Evolutionary conservation across 2,888 invertebrate species (phyloP), one percentile per base, ranked within the genome.

Genomic region (Gastrophysa polygoni): DNA sequence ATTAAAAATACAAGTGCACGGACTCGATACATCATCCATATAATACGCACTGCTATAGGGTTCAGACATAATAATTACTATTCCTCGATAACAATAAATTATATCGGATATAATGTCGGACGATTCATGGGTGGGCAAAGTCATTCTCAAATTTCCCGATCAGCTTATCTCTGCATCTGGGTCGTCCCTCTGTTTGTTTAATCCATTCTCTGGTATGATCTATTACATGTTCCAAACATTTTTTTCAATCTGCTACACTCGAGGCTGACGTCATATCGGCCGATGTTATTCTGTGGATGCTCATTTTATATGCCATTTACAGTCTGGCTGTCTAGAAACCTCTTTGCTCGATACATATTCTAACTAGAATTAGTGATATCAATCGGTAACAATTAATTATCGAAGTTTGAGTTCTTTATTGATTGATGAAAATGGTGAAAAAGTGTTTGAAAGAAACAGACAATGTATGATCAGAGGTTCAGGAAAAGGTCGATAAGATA

Each of bases 41-140:
- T 52, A 63, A 47, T 66, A 60, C 38, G 62, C 65, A 59, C 63
- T 61, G 63, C 63, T 68, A n/a, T n/a, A 60, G 64, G 7, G 4
- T 24, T 67, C 68, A 74, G 75, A 77, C 75, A 72, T 78, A 77
- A 77, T 77, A 76, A 78, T 77, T 78, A 76, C 76, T 75, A 75
- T 77, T 77, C 73, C 73, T 68, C 77, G 75, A 78, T 77, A 76
- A 75, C 77, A 74, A 78, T 78, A 77, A 78, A 78, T 78, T 67
- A 68, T 58, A 64, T 61, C 67, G 66, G 70, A 74, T 75, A 75
- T 5, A 76, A 78, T 75, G 75, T 76, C 71, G 74, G 71, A 74
- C 76, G 73, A 74, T 69, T 77, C 78, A 77, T 77, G 78, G 78
- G 78, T 79, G 79, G 79, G 79, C 79, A 78, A 72, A 71, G 72